Evolutionary conservation across 64 coral and sea anemone genomes (phyloP).

Genomic region (Acropora yongei): DNA sequence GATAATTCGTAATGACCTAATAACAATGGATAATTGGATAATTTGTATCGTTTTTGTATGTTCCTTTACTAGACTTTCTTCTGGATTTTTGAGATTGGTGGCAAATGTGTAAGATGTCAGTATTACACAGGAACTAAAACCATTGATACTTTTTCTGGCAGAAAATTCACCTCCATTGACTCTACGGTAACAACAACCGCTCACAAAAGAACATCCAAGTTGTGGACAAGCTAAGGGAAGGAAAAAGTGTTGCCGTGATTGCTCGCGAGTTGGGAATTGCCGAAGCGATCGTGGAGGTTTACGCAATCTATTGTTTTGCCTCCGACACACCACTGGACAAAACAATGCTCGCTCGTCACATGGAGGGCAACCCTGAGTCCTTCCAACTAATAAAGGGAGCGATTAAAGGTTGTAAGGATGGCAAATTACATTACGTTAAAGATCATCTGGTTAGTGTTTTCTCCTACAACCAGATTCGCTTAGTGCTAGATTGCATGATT

Average conservation of each 20-base stretch:
- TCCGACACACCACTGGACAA: background rate
- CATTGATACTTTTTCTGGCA: background rate
- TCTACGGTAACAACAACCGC: background rate
- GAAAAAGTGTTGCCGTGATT: background rate
- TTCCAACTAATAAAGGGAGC: too few relatives aligned
- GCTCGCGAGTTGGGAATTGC: background rate
- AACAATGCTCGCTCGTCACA: background rate
- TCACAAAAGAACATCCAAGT: background rate
- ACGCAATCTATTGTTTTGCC: slow-evolving; percentile 26
- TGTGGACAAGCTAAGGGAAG: background rate
- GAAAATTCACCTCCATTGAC: background rate
- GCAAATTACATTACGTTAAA: slow-evolving; percentile 9
- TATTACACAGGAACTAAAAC: background rate
- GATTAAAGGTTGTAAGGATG: background rate
- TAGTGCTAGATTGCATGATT: slow-evolving; percentile 1
- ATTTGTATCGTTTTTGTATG: too few relatives aligned
- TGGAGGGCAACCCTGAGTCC: background rate
- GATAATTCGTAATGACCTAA: too few relatives aligned
- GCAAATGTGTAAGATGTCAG: background rate
- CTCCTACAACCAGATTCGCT: too few relatives aligned
- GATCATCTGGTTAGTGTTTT: background rate
- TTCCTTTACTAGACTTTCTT: too few relatives aligned
- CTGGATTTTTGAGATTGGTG: too few relatives aligned
- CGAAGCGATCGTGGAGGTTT: slow-evolving; percentile 9
- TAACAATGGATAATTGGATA: too few relatives aligned